Percentiles rank a stretch among this genome's conserved stretches.
These are phyloP conservation scores for Dolichopus griseipennis DNA, from an alignment of 2,888 invertebrate genomes.

Conservation along the genomic window DNA sequence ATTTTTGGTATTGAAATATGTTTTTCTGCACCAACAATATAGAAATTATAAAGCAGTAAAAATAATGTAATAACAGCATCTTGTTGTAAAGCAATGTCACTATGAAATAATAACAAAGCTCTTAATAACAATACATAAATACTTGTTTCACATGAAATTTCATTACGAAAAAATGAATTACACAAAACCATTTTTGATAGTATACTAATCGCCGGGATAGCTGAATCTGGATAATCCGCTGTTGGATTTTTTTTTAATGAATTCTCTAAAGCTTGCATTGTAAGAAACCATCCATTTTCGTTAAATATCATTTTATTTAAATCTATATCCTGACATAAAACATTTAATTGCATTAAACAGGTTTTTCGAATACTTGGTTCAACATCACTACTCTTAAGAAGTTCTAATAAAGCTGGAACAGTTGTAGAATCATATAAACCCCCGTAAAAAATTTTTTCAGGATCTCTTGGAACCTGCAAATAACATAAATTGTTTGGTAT, in stretches of 20 bases:
- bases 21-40: constrained; percentile 23
- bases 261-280: constrained; percentile 28
- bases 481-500: constrained; percentile 32
- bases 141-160: constrained; percentile 29
- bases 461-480: constrained; percentile 26
- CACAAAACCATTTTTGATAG: constrained; percentile 31
- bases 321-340: constrained; percentile 32
- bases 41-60: constrained; percentile 30
- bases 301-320: constrained; percentile 27
- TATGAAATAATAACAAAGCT: constrained; percentile 30
- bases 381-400: constrained; percentile 31
- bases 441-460: constrained; percentile 28
- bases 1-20: constrained; percentile 27
- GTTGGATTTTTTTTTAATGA: constrained; percentile 25
- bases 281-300: constrained; percentile 26
- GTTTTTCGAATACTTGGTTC: constrained; percentile 36
- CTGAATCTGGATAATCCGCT: constrained; percentile 29
- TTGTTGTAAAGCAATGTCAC: constrained; percentile 29
- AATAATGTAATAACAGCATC: constrained; percentile 33
- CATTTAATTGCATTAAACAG: constrained; percentile 34
- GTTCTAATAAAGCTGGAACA: constrained; percentile 29
- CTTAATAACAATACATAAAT: constrained; percentile 32
- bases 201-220: constrained; percentile 33
- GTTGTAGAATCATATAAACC: constrained; percentile 24
- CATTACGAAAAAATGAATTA: constrained; percentile 28